Base-by-base conservation (phyloP, 2,113 vertebrate genomes). In the Megalops atlanticus region DNA sequence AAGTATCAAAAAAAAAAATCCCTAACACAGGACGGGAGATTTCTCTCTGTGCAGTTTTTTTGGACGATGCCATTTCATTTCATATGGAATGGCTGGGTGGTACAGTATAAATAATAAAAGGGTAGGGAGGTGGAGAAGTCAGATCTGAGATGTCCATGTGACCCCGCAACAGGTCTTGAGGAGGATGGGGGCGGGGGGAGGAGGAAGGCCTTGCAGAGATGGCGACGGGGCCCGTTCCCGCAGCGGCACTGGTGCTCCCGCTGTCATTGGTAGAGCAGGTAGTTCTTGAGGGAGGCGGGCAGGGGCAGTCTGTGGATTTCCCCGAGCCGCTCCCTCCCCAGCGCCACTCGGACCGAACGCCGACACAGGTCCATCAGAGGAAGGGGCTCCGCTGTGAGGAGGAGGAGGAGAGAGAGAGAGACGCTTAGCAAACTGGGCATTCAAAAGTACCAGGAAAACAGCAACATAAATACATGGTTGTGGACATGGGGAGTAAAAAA, bases 361-460 rank as follows among this genome's bases (percentile, higher is more conserved):
- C 98, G 95, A 89, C 96, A 98, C 76, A 99, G 92, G 86, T 99
- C 98, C 98, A 98, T 98, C 92, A 99, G 92, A 0, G 97, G 98
- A 90, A 99, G 90, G 2, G 98, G 98, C 90, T 99, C 98, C 5
- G 98, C 98, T 99, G 89, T 0, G 35, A 84, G 76, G 38, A 81
- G 85, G 8, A 79, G 68, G 11, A 21, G n/a, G n/a, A n/a, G n/a
- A n/a, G n/a, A n/a, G 8, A 84, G 4, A 83, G 3, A 78, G 78
- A 38, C 0, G 80, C 11, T n/a, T n/a, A n/a, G n/a, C n/a, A n/a
- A n/a, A n/a, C n/a, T n/a, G n/a, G n/a, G n/a, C n/a, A n/a, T n/a
- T n/a, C n/a, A n/a, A n/a, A n/a, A n/a, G n/a, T n/a, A n/a, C n/a
- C n/a, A n/a, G n/a, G n/a, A n/a, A n/a, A n/a, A n/a, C n/a, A n/a